Conservation (phyloP, 2,888 invertebrate genomes). For the Apotomis betuletana region DNA sequence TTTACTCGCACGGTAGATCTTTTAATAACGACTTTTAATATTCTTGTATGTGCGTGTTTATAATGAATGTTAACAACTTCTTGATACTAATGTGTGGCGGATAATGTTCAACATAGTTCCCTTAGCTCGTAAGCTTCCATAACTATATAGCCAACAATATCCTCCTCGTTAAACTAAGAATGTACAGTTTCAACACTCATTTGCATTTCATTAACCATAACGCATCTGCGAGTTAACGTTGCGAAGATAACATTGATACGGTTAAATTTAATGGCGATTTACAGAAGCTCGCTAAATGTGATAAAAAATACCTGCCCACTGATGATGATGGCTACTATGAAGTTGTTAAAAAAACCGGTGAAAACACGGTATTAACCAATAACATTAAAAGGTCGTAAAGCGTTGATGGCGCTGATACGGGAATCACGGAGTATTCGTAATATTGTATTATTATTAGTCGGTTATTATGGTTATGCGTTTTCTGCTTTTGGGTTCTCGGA, state of each 20-base stretch:
- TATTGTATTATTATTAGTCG: conserved; percentile 72
- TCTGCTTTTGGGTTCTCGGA: conserved; percentile 67
- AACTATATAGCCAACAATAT: conserved; percentile 32
- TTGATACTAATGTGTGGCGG: conserved; percentile 51
- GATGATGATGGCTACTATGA: conserved; percentile 52
- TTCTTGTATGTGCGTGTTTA: conserved; percentile 52
- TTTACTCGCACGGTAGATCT: conserved; percentile 39
- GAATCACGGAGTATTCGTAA: conserved; percentile 66
- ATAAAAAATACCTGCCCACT: conserved; percentile 28
- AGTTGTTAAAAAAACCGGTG: conserved; percentile 58
- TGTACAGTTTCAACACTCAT: conserved; percentile 46
- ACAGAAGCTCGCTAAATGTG: conserved; percentile 28
- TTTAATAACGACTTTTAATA: conserved; percentile 42
- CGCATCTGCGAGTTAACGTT: conserved; percentile 48
- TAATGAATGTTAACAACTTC: conserved; percentile 52
- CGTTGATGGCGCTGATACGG: conserved; percentile 56
- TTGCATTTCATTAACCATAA: conserved; percentile 46
- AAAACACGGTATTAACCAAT: conserved; percentile 64
- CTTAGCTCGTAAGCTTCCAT: conserved; percentile 43
- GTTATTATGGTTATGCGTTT: conserved; percentile 69
- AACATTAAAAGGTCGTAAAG: conserved; percentile 76
- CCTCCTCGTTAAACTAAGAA: conserved; percentile 32
- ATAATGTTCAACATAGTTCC: conserved; percentile 49
- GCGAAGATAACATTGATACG: conserved; percentile 42
- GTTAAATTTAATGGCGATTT: conserved; percentile 33